Evolutionary conservation across 2,113 vertebrate genomes (phyloP), one percentile per base, ranked within the genome.

Genomic region (Salvelinus alpinus): DNA sequence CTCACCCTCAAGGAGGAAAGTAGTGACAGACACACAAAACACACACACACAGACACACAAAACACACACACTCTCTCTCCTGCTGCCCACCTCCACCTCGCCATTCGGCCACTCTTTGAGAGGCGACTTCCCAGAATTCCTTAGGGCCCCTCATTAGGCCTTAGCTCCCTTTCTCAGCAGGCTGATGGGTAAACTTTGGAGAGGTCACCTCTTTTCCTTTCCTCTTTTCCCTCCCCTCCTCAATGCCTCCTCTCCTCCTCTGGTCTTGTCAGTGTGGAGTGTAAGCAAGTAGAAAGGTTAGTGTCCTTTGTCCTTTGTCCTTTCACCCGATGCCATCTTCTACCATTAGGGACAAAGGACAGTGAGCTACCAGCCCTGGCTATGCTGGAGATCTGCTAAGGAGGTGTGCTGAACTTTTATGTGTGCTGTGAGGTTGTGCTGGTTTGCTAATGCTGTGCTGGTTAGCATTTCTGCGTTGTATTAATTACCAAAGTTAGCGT

Each of bases 241-340:
- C 73, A 64, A 76, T 82, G 80, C 88, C 78, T 79, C 44, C 51
- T 68, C 34, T 78, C 84, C 38, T 85, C 78, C 79, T 86, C 72
- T 27, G 85, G 80, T 88, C 86, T 85, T 91, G 90, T 88, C 91
- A 88, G 82, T 71, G 48, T 75, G 78, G 73, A 88, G 86, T 85
- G 88, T 93, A 93, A 93, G 94, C 91, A 94, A 93, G 90, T 86
- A 84, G 85, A 91, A 92, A 93, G 91, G 90, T 91, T 91, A 90
- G 92, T 64, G 29, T n/a, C n/a, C n/a, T n/a, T n/a, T n/a, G n/a
- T n/a, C n/a, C n/a, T n/a, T n/a, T n/a, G n/a, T n/a, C n/a, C n/a
- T 74, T 85, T 83, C 86, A 89, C 87, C 88, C 65, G 68, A 78
- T 82, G 74, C 78, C 65, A 76, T 88, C 80, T 75, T 85, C 80